Conservation (phyloP, 2,797 vertebrate genomes). For the Parauchenoglanis punctatus region DNA sequence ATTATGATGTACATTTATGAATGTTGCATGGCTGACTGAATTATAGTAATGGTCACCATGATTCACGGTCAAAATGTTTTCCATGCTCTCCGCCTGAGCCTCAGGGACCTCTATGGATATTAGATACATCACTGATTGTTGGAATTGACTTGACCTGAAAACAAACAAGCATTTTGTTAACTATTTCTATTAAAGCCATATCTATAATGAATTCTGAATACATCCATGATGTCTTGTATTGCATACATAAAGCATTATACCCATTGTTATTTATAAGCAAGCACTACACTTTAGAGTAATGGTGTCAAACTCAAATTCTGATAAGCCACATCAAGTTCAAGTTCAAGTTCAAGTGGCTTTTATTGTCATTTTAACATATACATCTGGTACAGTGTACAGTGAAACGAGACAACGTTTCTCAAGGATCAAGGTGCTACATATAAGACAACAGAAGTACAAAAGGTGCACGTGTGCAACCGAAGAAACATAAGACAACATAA, state of each 20-base stretch:
- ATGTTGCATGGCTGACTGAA: not conserved
- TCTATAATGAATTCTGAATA: not conserved
- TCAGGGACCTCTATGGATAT: not conserved
- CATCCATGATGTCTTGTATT: not conserved
- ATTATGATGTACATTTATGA: not conserved
- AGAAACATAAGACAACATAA: too few species aligned
- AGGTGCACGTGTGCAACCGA: too few species aligned
- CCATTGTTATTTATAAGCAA: not conserved
- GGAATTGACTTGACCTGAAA: constrained; percentile 9
- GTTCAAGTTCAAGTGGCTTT: too few species aligned
- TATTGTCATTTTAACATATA: too few species aligned
- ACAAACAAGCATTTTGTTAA: not conserved
- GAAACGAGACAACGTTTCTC: too few species aligned
- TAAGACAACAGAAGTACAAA: too few species aligned
- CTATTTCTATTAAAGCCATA: too few species aligned
- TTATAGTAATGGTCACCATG: constrained; percentile 13
- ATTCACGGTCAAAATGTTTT: not conserved
- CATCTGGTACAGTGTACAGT: too few species aligned
- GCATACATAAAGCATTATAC: not conserved
- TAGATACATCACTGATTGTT: constrained; percentile 7
- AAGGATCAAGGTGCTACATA: too few species aligned
- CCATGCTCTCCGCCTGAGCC: not conserved
- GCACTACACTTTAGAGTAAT: not conserved
- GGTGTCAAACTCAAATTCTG: not conserved
- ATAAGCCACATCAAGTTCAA: not conserved